Evolutionary conservation across 2,113 vertebrate genomes (phyloP), one percentile per base, ranked within the genome.

Genomic region (Campylorhamphus procurvoides): DNA sequence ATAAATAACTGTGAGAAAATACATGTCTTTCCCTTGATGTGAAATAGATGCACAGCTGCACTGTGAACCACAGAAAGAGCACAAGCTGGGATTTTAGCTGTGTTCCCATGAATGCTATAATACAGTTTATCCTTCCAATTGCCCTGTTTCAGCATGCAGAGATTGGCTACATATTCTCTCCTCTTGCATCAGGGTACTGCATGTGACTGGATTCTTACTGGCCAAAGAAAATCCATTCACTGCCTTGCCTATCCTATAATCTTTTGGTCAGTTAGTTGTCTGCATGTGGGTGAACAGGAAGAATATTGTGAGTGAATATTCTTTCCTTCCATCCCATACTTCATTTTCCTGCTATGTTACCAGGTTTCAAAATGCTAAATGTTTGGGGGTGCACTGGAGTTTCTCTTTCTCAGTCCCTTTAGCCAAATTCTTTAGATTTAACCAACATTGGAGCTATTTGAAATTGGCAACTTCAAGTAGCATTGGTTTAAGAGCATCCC

Each of bases 1-100:
- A 93, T 87, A 90, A 95, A 84, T 74, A 94, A 73, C 47, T 5
- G 10, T 86, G 89, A 95, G 72, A 93, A 95, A 87, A 90, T 24
- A 28, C 24, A 20, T 68, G 77, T 12, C 56, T 95, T 71, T 77
- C 87, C 46, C 56, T 89, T 80, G 46, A 22, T 59, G 73, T 68
- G 79, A 87, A 85, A 52, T 78, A 84, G 85, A 73, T 13, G 12
- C 76, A 78, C 77, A 93, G 78, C 85, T 94, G 88, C 29, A 14
- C 68, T 78, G n/a, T 46, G 83, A 96, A 49, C 35, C 55, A 81
- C 84, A 68, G 63, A 73, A 67, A 39, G 58, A 90, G 40, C 2
- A 7, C 69, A 64, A 67, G 39, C 73, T 81, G 78, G 84, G 93
- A 82, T 90, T 89, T 92, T 11, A 78, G 75, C 66, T 84, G 2